Percentiles rank a stretch among this genome's conserved stretches.
These are phyloP conservation scores for Tenebrosternarchus preto DNA, from an alignment of 2,113 vertebrate species.

Conservation along the genomic window DNA sequence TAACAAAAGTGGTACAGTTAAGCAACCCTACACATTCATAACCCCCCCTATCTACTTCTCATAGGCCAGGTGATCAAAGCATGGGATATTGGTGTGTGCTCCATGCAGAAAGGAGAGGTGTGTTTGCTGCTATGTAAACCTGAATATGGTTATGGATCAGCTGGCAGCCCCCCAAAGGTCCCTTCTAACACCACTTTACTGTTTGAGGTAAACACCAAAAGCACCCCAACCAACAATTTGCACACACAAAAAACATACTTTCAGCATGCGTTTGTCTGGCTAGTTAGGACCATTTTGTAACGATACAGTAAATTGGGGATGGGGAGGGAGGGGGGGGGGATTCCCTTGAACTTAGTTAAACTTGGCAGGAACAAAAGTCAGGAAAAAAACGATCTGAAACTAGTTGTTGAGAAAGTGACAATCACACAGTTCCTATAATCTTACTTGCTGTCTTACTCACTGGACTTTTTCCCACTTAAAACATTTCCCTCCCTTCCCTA, in stretches of 20 bases:
- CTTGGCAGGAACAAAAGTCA: no score
- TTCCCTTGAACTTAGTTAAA: no score
- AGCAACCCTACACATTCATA: neutral
- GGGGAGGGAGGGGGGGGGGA: no score
- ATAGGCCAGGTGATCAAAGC: slow-evolving; percentile 94
- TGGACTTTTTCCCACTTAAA: no score
- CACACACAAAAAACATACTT: neutral
- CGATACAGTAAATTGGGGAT: neutral
- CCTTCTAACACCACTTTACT: slow-evolving; percentile 86
- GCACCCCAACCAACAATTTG: neutral
- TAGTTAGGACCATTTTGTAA: neutral
- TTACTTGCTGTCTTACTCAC: no score
- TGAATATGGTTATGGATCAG: slow-evolving; percentile 85
- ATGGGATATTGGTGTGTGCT: slow-evolving; percentile 89
- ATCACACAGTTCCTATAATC: no score
- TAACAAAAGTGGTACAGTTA: neutral
- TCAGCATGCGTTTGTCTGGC: neutral
- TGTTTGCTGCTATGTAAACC: slow-evolving; percentile 88
- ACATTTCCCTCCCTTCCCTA: neutral
- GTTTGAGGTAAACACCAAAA: slow-evolving; percentile 77
- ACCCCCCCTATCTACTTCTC: slow-evolving; percentile 36
- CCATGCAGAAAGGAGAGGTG: slow-evolving; percentile 92
- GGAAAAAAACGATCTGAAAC: no score
- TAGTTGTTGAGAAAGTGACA: no score
- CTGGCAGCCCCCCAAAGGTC: slow-evolving; percentile 88